A percentile compares a stretch with the other conserved stretches of the same genome.
phyloP scores from a whole-genome alignment of 2,113 vertebrate species.

The Cacatua alba region DNA sequence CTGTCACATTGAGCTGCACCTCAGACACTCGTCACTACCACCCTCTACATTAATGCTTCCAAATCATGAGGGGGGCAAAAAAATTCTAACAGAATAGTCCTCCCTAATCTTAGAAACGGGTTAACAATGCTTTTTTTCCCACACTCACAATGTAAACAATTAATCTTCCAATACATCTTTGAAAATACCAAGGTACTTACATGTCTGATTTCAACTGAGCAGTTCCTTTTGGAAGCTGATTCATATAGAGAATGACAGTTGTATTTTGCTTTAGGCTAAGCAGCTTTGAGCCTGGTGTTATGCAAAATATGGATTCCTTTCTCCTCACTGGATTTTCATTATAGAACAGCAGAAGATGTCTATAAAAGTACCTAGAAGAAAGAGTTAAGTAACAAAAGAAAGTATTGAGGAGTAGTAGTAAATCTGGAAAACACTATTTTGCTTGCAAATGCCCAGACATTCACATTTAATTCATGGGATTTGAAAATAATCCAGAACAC shows the following conservation, averaged over 20 bases:
- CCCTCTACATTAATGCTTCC: neutral
- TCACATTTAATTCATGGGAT: neutral
- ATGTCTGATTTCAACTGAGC: conserved; percentile 82
- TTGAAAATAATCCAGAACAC: neutral
- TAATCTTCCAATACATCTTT: fast-evolving
- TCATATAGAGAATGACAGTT: conserved; percentile 88
- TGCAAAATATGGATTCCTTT: conserved; percentile 87
- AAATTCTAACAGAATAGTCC: neutral
- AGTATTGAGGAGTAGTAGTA: neutral
- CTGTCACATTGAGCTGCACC: fast-evolving
- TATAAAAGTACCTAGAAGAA: conserved; percentile 84
- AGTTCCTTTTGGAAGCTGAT: conserved; percentile 91
- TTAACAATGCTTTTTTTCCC: neutral
- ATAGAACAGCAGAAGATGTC: conserved; percentile 90
- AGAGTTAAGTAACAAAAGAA: neutral
- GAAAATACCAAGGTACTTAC: conserved; percentile 74
- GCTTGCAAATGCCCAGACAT: neutral
- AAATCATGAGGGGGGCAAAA: neutral
- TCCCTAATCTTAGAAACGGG: fast-evolving
- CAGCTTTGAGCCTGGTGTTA: conserved; percentile 75
- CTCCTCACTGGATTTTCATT: conserved; percentile 80
- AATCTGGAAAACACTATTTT: neutral
- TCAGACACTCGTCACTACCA: neutral
- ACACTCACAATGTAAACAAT: fast-evolving
- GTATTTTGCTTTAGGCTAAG: conserved; percentile 85